Evolutionary conservation across 1,140 invertebrate genomes (phyloP).

Genomic region (Dysdera silvatica): DNA sequence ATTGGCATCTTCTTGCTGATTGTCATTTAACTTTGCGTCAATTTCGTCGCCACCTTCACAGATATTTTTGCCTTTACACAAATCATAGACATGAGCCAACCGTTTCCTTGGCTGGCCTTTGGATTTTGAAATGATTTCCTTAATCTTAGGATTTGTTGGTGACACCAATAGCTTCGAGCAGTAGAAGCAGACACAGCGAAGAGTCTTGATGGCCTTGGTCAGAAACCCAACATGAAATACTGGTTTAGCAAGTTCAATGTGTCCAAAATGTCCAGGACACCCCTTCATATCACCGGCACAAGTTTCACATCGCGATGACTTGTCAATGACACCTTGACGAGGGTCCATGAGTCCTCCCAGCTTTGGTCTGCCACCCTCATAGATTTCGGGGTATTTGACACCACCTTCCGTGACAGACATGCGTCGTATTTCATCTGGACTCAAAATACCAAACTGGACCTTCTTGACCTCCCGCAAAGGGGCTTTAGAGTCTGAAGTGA

Average conservation of each 20-base stretch:
- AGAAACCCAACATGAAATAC: slow-evolving; percentile 98
- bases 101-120: slow-evolving; percentile 94
- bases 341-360: slow-evolving; percentile 98
- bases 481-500: slow-evolving; percentile 74
- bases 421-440: slow-evolving; percentile 97
- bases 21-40: slow-evolving; percentile 54
- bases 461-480: slow-evolving; percentile 84
- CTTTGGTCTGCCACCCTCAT: slow-evolving; percentile 96
- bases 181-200: slow-evolving; percentile 95
- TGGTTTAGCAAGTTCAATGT: slow-evolving; percentile 95
- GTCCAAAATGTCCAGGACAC: slow-evolving; percentile 99
- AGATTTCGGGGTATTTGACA: slow-evolving; percentile 92
- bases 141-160: slow-evolving; percentile 92
- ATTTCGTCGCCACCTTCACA: slow-evolving; percentile 98
- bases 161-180: slow-evolving; percentile 92
- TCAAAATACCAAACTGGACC: slow-evolving; percentile 97
- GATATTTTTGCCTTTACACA: slow-evolving; percentile 96
- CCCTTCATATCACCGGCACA: slow-evolving; percentile 97
- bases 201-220: slow-evolving; percentile 91
- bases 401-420: slow-evolving; percentile 97
- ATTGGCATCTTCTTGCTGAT: slow-evolving; percentile 25
- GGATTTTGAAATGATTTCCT: slow-evolving; percentile 92
- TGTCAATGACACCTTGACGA: slow-evolving; percentile 92
- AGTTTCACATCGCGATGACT: slow-evolving; percentile 87
- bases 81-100: slow-evolving; percentile 89